Evolutionary conservation across 2,888 invertebrate genomes (phyloP).

Genomic region (Drosophila paranaensis): DNA sequence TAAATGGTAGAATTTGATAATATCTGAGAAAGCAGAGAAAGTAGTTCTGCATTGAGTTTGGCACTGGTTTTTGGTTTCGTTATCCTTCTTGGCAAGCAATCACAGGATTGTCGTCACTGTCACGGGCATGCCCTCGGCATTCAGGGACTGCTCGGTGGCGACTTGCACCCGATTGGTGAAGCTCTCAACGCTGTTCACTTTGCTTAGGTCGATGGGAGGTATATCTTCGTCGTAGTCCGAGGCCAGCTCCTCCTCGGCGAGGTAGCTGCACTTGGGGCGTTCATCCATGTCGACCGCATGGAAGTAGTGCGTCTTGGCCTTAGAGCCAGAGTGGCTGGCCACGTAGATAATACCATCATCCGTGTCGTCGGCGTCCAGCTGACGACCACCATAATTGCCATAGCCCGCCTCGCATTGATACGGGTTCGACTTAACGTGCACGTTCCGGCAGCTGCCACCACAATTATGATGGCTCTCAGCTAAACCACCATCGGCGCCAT

Average conservation of each 20-base stretch:
- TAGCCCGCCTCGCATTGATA: slow-evolving; percentile 83
- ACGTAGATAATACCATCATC: slow-evolving; percentile 83
- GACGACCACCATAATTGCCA: slow-evolving; percentile 69
- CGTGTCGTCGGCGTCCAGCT: slow-evolving; percentile 77
- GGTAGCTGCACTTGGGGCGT: slow-evolving; percentile 58
- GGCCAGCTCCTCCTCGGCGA: slow-evolving; percentile 74
- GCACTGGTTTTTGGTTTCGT: slow-evolving; percentile 30
- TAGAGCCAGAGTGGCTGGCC: slow-evolving; percentile 69
- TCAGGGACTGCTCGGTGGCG: slow-evolving; percentile 78
- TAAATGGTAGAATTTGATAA: not conserved
- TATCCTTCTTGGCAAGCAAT: slow-evolving; percentile 49
- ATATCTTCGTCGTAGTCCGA: slow-evolving; percentile 81
- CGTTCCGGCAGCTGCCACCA: slow-evolving; percentile 82
- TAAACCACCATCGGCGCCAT: slow-evolving; percentile 81
- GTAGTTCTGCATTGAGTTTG: slow-evolving; percentile 24
- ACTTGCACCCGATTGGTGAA: slow-evolving; percentile 79
- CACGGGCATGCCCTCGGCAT: slow-evolving; percentile 82
- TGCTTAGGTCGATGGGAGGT: slow-evolving; percentile 79
- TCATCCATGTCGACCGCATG: slow-evolving; percentile 49
- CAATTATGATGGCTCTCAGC: slow-evolving; percentile 82
- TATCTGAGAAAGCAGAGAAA: slow-evolving; percentile 13
- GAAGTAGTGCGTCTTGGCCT: slow-evolving; percentile 69
- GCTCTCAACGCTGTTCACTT: slow-evolving; percentile 74
- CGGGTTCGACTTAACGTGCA: slow-evolving; percentile 82
- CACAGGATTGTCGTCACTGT: slow-evolving; percentile 85